Evolutionary conservation across 2,113 vertebrate genomes (phyloP).

Genomic region (Syngnathoides biaculeatus): DNA sequence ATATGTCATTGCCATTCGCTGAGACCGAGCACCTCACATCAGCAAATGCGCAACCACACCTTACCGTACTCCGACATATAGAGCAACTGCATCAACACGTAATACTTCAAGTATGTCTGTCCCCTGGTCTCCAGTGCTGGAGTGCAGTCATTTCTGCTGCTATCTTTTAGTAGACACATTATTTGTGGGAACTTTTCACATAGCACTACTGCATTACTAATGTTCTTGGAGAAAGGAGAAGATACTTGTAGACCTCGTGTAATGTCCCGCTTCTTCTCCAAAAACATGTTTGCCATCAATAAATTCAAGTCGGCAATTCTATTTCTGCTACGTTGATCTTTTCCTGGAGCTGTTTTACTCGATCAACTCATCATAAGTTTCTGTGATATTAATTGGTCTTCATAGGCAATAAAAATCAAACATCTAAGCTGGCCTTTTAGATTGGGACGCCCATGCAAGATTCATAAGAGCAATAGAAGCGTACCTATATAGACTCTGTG

Average conservation of each 20-base stretch:
- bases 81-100: too few species aligned
- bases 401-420: background rate
- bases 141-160: too few species aligned
- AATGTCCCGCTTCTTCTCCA: constrained; percentile 5
- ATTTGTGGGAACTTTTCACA: background rate
- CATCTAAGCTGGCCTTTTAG: background rate
- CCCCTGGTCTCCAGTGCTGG: too few species aligned
- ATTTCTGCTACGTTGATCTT: background rate
- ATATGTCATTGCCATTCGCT: too few species aligned
- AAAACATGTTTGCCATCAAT: constrained; percentile 12
- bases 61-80: too few species aligned
- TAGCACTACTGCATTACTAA: background rate
- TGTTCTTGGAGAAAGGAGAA: background rate
- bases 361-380: constrained; percentile 1
- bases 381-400: constrained; percentile 9
- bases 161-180: background rate
- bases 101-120: too few species aligned
- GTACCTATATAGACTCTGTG: background rate
- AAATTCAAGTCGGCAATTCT: constrained; percentile 15
- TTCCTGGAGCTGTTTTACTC: constrained; percentile 3
- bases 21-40: too few species aligned
- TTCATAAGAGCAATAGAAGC: constrained; percentile 9
- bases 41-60: too few species aligned
- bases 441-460: background rate
- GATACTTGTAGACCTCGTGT: background rate